These are phyloP conservation scores for Pheucticus melanocephalus DNA, from an alignment of 2,113 vertebrate genomes.

Conservation along the genomic window DNA sequence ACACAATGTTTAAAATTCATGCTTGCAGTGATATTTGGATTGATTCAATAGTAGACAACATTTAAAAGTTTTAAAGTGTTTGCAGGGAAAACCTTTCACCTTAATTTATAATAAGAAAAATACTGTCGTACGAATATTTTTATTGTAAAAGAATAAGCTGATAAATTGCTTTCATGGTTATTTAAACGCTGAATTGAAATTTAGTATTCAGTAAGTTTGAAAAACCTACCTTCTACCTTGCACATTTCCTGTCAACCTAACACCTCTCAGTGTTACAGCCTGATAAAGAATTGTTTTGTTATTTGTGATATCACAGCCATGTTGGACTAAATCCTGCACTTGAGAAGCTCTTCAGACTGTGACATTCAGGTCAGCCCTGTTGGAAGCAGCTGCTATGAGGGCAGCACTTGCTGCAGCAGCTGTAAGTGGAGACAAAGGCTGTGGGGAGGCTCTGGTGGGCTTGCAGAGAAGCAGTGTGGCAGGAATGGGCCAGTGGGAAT, in stretches of 20 bases:
- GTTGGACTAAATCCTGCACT: background rate
- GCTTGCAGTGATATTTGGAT: background rate
- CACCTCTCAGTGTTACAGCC: background rate
- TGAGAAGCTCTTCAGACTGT: background rate
- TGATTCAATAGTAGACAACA: background rate
- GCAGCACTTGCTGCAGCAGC: background rate
- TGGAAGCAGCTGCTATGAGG: background rate
- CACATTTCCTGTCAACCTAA: background rate
- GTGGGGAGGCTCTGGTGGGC: background rate
- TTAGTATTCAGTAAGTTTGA: background rate
- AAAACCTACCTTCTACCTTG: background rate
- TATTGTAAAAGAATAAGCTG: background rate
- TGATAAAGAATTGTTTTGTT: background rate
- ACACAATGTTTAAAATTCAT: background rate
- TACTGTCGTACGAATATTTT: background rate
- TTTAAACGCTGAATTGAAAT: background rate
- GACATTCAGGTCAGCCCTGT: background rate
- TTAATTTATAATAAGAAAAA: background rate
- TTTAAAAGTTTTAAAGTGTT: background rate
- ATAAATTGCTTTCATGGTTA: background rate
- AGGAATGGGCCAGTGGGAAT: background rate
- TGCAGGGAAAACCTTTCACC: background rate
- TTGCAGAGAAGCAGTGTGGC: background rate
- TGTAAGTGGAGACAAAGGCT: background rate
- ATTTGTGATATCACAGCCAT: background rate